phyloP scores from a whole-genome alignment of 2,797 vertebrate genomes.

The Lophotriccus pileatus region DNA sequence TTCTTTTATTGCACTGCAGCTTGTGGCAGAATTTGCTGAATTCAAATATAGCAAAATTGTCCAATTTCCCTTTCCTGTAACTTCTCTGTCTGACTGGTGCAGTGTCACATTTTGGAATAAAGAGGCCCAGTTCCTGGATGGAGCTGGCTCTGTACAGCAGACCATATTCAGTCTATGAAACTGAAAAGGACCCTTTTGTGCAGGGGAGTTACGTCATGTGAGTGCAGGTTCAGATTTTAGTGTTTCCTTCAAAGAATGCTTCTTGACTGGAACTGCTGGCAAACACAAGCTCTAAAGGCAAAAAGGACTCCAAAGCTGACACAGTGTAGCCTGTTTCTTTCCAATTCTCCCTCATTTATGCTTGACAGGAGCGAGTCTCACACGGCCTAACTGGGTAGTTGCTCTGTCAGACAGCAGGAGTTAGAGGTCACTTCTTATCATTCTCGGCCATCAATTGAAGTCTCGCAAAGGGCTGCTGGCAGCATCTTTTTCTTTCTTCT shows the following conservation, averaged over 20 bases:
- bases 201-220: fast-evolving
- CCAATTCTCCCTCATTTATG: background rate
- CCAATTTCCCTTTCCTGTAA: background rate
- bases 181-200: background rate
- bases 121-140: background rate
- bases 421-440: background rate
- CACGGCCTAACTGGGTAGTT: background rate
- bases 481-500: background rate
- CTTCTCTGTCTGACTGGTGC: background rate
- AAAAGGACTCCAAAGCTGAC: background rate
- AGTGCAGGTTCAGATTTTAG: background rate
- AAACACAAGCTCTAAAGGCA: background rate
- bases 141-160: background rate
- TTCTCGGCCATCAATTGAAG: background rate
- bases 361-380: background rate
- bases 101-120: background rate
- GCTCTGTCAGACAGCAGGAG: background rate
- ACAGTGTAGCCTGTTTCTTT: background rate
- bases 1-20: background rate
- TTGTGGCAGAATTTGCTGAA: slow-evolving; percentile 1
- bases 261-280: background rate
- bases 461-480: background rate
- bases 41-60: background rate
- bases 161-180: background rate
- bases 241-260: background rate